phyloP scores from a whole-genome alignment of 2,888 invertebrate genomes.

The Anagyrus pseudococci region DNA sequence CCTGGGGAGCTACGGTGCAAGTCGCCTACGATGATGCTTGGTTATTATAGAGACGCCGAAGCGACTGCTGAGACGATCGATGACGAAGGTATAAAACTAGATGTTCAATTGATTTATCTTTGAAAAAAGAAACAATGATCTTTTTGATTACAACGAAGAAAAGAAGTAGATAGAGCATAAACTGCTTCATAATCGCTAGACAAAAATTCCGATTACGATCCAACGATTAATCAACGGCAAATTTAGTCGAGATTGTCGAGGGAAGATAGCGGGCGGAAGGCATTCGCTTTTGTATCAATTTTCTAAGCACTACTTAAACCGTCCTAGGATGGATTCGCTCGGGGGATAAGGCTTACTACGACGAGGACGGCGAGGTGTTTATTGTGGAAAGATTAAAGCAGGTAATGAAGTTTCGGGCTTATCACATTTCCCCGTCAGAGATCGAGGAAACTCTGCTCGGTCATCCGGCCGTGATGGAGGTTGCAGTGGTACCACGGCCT shows the following conservation, averaged over 20 bases:
- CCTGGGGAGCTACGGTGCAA: constrained; percentile 43
- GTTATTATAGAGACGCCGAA: constrained; percentile 65
- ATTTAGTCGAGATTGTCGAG: too few relatives aligned
- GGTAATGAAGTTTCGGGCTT: constrained; percentile 52
- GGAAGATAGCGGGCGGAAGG: too few relatives aligned
- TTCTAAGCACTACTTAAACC: too few relatives aligned
- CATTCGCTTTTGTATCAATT: too few relatives aligned
- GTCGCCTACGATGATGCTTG: constrained; percentile 59
- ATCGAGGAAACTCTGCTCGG: constrained; percentile 49
- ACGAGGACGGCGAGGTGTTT: constrained; percentile 52
- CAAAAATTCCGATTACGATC: too few relatives aligned
- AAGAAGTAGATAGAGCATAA: too few relatives aligned
- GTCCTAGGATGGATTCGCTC: constrained; percentile 55
- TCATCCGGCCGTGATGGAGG: constrained; percentile 51
- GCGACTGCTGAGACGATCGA: constrained; percentile 65
- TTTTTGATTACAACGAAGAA: too few relatives aligned
- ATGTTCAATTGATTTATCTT: too few relatives aligned
- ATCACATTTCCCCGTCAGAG: constrained; percentile 52
- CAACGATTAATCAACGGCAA: too few relatives aligned
- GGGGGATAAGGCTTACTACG: constrained; percentile 54
- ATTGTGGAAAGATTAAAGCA: constrained; percentile 54
- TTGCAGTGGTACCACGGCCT: constrained; percentile 50
- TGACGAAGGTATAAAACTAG: constrained; percentile 59
- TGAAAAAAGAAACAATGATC: too few relatives aligned
- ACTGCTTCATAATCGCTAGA: too few relatives aligned